Conservation (phyloP, 2,113 vertebrate genomes). For the Semnornis frantzii region DNA sequence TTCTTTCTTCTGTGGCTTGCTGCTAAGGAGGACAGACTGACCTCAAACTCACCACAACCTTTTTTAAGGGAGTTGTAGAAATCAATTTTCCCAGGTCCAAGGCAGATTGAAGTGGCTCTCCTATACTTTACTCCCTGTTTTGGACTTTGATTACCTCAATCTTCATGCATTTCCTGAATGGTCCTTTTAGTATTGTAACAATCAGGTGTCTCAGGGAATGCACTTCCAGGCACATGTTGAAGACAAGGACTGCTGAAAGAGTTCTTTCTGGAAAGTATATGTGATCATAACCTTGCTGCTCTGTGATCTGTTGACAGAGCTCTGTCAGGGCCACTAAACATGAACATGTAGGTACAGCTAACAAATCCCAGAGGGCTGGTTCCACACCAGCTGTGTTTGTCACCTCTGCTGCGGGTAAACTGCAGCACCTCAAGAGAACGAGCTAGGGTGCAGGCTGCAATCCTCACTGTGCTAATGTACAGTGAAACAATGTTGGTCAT, state of each 20-base stretch:
- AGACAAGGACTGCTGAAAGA: background rate
- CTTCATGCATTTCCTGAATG: background rate
- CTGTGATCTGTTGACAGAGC: background rate
- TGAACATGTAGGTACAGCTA: background rate
- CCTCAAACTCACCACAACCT: too few species aligned
- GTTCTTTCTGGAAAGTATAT: background rate
- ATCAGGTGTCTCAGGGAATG: accelerated
- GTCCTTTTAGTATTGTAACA: background rate
- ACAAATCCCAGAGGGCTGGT: accelerated
- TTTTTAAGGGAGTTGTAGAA: too few species aligned
- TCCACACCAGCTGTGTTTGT: accelerated
- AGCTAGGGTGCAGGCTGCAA: background rate
- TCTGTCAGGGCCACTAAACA: background rate
- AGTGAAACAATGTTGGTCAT: background rate
- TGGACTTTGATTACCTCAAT: background rate
- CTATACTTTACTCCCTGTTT: background rate
- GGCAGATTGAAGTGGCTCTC: background rate
- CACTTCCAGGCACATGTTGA: background rate
- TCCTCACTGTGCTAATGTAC: background rate
- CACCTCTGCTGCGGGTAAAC: background rate
- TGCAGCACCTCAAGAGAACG: background rate
- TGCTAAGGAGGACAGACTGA: too few species aligned
- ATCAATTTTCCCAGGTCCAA: background rate
- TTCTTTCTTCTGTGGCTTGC: too few species aligned
- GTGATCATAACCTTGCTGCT: background rate